These are phyloP conservation scores for Antennarius striatus DNA, from an alignment of 2,113 vertebrate genomes.

Conservation along the genomic window DNA sequence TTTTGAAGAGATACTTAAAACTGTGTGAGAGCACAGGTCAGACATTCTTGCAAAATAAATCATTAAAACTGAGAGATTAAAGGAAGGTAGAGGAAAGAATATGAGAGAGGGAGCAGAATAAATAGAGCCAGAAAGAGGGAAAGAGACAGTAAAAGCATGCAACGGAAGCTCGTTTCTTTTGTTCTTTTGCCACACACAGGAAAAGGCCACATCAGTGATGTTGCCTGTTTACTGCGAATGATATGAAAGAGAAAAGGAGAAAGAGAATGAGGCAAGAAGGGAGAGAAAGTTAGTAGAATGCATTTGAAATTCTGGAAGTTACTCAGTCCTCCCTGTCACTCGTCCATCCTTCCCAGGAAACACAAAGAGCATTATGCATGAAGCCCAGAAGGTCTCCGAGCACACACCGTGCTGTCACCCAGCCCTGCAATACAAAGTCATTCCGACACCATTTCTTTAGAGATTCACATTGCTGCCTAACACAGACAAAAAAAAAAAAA, in stretches of 20 bases:
- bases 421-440: constrained; percentile 57
- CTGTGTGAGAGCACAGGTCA: constrained; percentile 45
- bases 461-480: constrained; percentile 53
- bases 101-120: constrained; percentile 25
- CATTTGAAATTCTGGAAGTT: constrained; percentile 75
- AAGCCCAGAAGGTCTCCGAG: constrained; percentile 80
- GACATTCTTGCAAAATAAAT: constrained; percentile 51
- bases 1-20: constrained; percentile 51
- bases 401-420: constrained; percentile 70
- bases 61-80: constrained; percentile 59
- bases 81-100: constrained; percentile 43
- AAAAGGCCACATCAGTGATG: constrained; percentile 71
- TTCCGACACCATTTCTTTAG: constrained; percentile 44
- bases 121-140: constrained; percentile 33
- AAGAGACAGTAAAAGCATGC: constrained; percentile 38
- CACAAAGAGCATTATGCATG: constrained; percentile 86
- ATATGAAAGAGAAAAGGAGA: constrained; percentile 37
- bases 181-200: constrained; percentile 69
- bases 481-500: constrained; percentile 23
- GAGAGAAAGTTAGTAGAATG: constrained; percentile 56
- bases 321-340: constrained; percentile 72
- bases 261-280: not conserved
- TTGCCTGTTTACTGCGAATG: constrained; percentile 58
- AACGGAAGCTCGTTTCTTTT: constrained; percentile 62
- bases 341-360: constrained; percentile 70